A percentile compares a stretch with the other conserved stretches of the same genome.
Conservation (phyloP, 64 coral and sea anemone genomes). For the Astreopora myriophthalma region DNA sequence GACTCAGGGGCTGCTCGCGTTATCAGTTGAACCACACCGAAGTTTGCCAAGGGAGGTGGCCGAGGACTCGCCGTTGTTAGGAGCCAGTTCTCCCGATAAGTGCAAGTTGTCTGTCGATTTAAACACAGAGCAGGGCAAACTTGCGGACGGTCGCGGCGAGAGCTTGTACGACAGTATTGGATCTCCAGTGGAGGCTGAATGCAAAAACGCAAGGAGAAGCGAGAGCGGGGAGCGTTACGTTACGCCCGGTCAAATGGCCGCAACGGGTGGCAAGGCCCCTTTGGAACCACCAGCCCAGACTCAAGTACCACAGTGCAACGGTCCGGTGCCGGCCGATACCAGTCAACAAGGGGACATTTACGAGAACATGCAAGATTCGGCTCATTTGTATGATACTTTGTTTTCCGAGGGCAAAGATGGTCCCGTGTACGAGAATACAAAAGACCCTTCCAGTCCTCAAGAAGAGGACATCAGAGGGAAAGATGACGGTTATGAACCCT, state of each 20-base stretch:
- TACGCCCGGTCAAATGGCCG: conserved; percentile 10
- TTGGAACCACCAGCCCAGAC: background rate
- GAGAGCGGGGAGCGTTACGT: background rate
- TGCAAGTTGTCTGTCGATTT: conserved; percentile 13
- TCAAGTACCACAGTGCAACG: background rate
- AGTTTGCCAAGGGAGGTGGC: background rate
- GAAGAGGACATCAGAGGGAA: background rate
- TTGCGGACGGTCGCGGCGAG: background rate
- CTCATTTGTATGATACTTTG: background rate
- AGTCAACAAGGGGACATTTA: background rate
- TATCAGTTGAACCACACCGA: background rate
- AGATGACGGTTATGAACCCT: background rate
- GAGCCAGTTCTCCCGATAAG: background rate
- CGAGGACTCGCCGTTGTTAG: background rate
- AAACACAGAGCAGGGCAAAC: background rate
- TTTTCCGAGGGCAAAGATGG: background rate
- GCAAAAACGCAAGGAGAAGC: background rate
- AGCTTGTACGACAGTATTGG: conserved; percentile 31
- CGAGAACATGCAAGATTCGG: background rate
- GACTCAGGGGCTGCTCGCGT: background rate
- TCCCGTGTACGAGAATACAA: conserved; percentile 14
- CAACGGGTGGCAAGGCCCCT: background rate
- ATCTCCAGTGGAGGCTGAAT: background rate
- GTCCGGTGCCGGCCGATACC: background rate
- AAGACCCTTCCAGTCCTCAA: background rate